Base-by-base conservation (phyloP, 2,113 vertebrate species). In the Ia io region DNA sequence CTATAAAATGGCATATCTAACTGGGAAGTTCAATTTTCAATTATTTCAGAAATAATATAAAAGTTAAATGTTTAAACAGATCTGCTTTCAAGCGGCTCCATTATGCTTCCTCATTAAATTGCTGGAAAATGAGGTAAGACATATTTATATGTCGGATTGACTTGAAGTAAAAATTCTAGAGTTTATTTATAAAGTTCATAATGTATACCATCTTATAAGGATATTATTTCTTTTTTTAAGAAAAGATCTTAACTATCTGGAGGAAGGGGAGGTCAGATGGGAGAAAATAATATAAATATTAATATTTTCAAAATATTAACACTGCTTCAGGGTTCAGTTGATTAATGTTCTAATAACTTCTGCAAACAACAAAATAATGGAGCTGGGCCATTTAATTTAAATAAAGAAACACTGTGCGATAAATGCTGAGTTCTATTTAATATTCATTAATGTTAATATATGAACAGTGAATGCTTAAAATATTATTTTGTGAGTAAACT, bases 281-380 rank as follows among this genome's bases (percentile, higher is more conserved):
- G 3, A 92, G 42, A 49, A 42, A 84, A 78, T 30, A 78, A 80
- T 37, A 90, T 93, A 95, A 95, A 97, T 96, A 91, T 63, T 88
- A 78, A 98, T 94, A 16, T 89, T 95, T 84, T 94, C 17, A 83
- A 91, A 95, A 92, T 92, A 92, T 73, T 86, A 91, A 44, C 14
- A 74, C n/a, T 78, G 40, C 70, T 49, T 88, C 35, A 71, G 12
- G 10, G 28, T 80, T 88, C 56, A 73, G 25, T 65, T 78, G 65
- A 94, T 83, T 90, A 76, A 97, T 95, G 53, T 93, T 88, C 40
- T 65, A 56, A 78, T 89, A 53, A 7, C 25, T 79, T 77, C 0
- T 7, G 5, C 16, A 84, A 95, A 70, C 37, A 80, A 78, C 20
- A 49, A 84, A 93, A 51, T 37, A n/a, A 42, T 32, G 59, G 59